Evolutionary conservation across 1,140 invertebrate species (phyloP).

Genomic region (Drosophila burlai): DNA sequence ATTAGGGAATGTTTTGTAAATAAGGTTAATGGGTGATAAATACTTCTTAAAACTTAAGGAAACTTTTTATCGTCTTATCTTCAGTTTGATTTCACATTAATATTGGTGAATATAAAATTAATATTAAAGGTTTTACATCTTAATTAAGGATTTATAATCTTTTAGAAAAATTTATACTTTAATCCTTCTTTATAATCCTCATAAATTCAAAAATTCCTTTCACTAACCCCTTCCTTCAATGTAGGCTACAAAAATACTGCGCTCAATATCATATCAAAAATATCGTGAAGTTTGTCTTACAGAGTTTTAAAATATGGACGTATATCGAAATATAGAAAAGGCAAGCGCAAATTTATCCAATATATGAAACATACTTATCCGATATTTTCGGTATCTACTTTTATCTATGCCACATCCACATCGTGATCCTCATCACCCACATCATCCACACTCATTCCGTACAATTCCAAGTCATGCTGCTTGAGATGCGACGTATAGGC

Average conservation of each 20-base stretch:
- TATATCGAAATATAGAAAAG: no score
- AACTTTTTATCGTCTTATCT: background rate
- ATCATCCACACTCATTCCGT: conserved; percentile 67
- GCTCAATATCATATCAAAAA: background rate
- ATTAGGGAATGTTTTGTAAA: background rate
- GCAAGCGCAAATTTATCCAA: no score
- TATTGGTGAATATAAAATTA: background rate
- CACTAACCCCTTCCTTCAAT: background rate
- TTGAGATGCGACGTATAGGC: conserved; percentile 75
- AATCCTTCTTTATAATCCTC: background rate
- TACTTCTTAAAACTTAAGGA: background rate
- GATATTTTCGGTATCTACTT: no score
- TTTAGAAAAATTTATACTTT: background rate
- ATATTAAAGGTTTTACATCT: background rate
- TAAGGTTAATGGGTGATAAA: no score
- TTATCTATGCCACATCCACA: conserved; percentile 63
- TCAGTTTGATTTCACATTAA: background rate
- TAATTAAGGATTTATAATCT: background rate
- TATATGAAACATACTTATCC: background rate
- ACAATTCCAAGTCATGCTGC: conserved; percentile 68
- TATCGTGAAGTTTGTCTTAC: background rate
- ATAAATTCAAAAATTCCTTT: background rate
- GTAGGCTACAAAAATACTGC: background rate
- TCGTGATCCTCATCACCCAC: conserved; percentile 64
- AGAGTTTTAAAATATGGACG: background rate